Evolutionary conservation across 2,797 vertebrate genomes (phyloP), one percentile per base, ranked within the genome.

Genomic region (Sandelia bainsii): DNA sequence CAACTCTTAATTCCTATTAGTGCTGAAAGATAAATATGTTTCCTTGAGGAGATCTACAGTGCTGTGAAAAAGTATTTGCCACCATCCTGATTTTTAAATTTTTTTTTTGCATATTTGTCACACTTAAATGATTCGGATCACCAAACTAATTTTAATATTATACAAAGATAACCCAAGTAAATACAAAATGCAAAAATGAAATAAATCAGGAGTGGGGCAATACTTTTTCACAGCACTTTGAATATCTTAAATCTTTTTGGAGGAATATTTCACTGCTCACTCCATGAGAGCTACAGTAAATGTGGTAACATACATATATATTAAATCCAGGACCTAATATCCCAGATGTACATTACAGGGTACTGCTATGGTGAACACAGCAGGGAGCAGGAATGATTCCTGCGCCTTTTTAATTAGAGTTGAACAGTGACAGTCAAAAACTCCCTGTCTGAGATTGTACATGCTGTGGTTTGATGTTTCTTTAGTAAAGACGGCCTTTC

Each of bases 361-460:
- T 77, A 56, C 60, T 72, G 50, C 80, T 75, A 65, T 65, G 62
- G 69, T 71, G 77, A 91, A 78, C 73, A 68, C 80, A 61, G 9
- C 76, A 52, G 74, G 71, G 68, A 80, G 69, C n/a, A 80, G 72
- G 85, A 75, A 29, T 34, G 46, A 71, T 74, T 81, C 62, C 64
- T 76, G 69, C 82, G 79, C 83, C 80, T 77, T 88, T 88, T 90
- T 87, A 91, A 90, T 93, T 86, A 82, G 67, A 85, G 63, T 75
- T 86, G 76, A 84, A 87, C 77, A 77, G 72, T 56, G 53, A 77
- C 66, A 70, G 77, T 72, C 72, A 81, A 80, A 82, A 51, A 61
- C 67, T 61, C 57, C n/a, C 74, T 62, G 73, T 88, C 80, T 87
- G 82, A 80, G 79, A 72, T 62, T 81, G 73, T 79, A 72, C 74